Percentiles rank a stretch among this genome's conserved stretches.
phyloP scores from a whole-genome alignment of 2,113 vertebrate genomes.

The Sisor rabdophorus region DNA sequence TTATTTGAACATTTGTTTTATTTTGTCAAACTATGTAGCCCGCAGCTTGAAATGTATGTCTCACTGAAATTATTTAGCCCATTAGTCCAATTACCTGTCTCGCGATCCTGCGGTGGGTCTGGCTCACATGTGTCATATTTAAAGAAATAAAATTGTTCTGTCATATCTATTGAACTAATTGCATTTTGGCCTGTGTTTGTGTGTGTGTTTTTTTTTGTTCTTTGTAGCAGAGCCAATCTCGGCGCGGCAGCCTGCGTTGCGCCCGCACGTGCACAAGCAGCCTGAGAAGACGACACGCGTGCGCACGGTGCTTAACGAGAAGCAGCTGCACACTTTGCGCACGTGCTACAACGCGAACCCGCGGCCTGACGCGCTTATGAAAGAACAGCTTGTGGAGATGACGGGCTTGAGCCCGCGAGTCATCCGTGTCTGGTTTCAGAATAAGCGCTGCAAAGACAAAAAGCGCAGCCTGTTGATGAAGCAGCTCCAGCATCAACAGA shows the following conservation, averaged over 20 bases:
- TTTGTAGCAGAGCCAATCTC: constrained; percentile 94
- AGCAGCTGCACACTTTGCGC: constrained; percentile 96
- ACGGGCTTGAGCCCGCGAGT: constrained; percentile 94
- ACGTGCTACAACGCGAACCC: constrained; percentile 98
- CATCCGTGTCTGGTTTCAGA: constrained; percentile 99
- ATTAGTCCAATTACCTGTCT: neutral
- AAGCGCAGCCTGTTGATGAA: constrained; percentile 96
- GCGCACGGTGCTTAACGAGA: constrained; percentile 96
- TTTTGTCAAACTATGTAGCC: neutral
- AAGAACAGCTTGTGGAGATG: constrained; percentile 99
- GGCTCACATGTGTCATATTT: constrained; percentile 1
- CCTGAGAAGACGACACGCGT: constrained; percentile 97
- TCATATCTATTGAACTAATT: constrained; percentile 9
- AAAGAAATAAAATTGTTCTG: neutral
- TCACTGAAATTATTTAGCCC: neutral
- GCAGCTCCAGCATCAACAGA: constrained; percentile 94
- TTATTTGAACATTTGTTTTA: neutral
- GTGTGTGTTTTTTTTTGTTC: constrained; percentile 52
- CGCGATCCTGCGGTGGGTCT: too few relatives aligned
- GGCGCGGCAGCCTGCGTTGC: constrained; percentile 87
- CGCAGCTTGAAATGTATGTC: neutral
- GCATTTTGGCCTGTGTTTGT: neutral
- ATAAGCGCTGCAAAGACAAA: constrained; percentile 98
- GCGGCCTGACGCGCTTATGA: constrained; percentile 97
- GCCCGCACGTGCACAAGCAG: constrained; percentile 97